A percentile compares a stretch with the other conserved stretches of the same genome.
These are phyloP conservation scores for Xiphydria camelus DNA, from an alignment of 2,888 invertebrate species.

Conservation along the genomic window DNA sequence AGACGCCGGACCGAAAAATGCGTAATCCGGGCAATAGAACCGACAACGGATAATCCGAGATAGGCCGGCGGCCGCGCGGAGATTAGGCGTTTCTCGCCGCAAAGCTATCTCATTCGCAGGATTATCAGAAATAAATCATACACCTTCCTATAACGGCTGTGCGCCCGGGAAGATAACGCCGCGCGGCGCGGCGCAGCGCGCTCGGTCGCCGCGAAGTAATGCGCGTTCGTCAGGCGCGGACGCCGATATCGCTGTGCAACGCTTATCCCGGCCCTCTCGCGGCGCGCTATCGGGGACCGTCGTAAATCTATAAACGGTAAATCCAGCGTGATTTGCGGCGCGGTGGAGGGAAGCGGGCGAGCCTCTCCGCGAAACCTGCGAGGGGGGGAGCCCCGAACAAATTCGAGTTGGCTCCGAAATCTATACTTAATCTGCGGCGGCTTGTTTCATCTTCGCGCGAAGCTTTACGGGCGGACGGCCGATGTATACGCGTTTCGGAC, in stretches of 20 bases:
- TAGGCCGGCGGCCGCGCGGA: conserved; percentile 31
- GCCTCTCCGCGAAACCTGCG: no score
- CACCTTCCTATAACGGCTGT: conserved; percentile 45
- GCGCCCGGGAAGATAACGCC: conserved; percentile 34
- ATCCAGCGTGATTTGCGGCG: conserved; percentile 44
- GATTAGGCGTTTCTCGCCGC: conserved; percentile 48
- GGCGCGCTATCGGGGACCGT: conserved; percentile 28
- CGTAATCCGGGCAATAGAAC: conserved; percentile 53
- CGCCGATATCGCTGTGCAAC: conserved; percentile 32
- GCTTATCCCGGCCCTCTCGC: conserved; percentile 32
- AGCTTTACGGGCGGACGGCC: background rate
- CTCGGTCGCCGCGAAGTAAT: no score
- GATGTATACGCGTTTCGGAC: no score
- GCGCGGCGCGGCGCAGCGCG: conserved; percentile 32
- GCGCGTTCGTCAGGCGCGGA: conserved; percentile 31
- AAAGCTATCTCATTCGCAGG: conserved; percentile 51
- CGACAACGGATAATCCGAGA: conserved; percentile 50
- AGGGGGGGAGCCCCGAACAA: background rate
- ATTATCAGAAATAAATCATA: conserved; percentile 59
- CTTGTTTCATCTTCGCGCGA: background rate
- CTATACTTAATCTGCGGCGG: background rate
- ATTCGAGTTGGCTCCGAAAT: conserved; percentile 1
- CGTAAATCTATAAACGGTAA: conserved; percentile 50
- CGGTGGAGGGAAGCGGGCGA: conserved; percentile 8
- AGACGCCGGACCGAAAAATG: conserved; percentile 28